A percentile compares a stretch with the other conserved stretches of the same genome.
Conservation (phyloP, 1,140 invertebrate species). For the Ditylenchus dipsaci region DNA sequence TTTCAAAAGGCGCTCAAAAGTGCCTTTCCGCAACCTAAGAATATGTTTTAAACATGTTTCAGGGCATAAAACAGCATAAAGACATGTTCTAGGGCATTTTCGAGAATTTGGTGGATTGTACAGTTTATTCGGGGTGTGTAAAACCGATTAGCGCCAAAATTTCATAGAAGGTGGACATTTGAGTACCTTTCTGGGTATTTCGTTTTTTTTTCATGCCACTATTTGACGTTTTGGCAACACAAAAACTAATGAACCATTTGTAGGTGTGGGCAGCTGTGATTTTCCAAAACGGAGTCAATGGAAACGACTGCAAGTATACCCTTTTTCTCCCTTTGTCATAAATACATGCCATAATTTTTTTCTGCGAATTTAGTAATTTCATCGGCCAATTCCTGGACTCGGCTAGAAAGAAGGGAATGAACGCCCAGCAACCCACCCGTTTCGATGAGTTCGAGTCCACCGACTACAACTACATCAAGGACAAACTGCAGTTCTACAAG, state of each 20-base stretch:
- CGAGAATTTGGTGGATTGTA: no score
- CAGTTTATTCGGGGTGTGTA: no score
- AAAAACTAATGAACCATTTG: neutral
- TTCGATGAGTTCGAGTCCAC: neutral
- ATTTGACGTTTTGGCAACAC: no score
- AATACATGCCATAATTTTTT: neutral
- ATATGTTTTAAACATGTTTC: no score
- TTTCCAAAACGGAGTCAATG: slow-evolving; percentile 11
- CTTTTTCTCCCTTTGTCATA: neutral
- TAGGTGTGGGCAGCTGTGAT: slow-evolving; percentile 17
- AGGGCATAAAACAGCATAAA: no score
- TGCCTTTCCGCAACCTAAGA: no score
- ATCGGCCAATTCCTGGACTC: neutral
- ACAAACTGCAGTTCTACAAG: slow-evolving; percentile 11
- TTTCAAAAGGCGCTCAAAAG: no score
- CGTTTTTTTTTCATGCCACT: no score
- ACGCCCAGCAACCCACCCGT: neutral
- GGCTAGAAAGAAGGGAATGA: slow-evolving; percentile 11
- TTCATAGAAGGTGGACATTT: no score
- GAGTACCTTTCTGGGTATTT: no score
- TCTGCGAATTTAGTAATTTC: neutral
- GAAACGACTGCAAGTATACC: slow-evolving; percentile 15
- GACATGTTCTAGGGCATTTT: no score
- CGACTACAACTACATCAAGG: slow-evolving; percentile 4
- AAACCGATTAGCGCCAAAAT: no score